Conservation (phyloP, 2,113 vertebrate genomes). For the Thymallus thymallus region DNA sequence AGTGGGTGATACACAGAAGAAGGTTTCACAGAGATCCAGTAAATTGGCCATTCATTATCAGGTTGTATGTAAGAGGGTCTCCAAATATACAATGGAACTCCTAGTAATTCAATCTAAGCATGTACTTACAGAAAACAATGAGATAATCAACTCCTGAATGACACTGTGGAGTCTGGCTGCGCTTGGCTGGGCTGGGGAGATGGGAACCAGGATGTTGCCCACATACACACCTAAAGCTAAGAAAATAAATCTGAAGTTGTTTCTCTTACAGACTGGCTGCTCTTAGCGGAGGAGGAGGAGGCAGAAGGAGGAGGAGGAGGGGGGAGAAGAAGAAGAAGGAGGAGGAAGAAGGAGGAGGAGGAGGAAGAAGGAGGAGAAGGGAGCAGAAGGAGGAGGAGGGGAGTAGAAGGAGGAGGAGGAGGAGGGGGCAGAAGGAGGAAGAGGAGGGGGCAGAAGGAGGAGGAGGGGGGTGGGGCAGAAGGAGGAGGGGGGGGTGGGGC, state of each 20-base stretch:
- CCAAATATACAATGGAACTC: not conserved
- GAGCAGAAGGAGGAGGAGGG: no score
- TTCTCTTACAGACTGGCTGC: not conserved
- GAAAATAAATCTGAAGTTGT: not conserved
- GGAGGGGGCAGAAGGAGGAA: no score
- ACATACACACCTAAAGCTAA: not conserved
- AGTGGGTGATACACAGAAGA: not conserved
- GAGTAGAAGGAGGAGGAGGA: no score
- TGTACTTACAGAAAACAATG: conserved; percentile 10
- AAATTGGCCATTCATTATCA: conserved; percentile 13
- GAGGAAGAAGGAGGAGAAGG: no score
- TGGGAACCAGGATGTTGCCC: not conserved
- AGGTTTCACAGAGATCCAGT: not conserved
- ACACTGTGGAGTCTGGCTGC: not conserved
- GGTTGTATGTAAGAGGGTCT: not conserved
- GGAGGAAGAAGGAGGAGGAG: no score
- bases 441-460: no score
- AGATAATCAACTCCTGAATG: conserved; percentile 1
- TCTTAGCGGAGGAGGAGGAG: not conserved
- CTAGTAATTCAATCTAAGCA: conserved; percentile 3
- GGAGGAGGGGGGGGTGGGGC: no score
- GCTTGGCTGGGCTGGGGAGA: no score
- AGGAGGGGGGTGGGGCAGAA: no score
- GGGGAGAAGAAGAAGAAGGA: not conserved
- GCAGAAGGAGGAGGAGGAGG: not conserved